Base-by-base conservation (phyloP, 2,888 invertebrate genomes). In the Brachypalpus laphriformis region DNA sequence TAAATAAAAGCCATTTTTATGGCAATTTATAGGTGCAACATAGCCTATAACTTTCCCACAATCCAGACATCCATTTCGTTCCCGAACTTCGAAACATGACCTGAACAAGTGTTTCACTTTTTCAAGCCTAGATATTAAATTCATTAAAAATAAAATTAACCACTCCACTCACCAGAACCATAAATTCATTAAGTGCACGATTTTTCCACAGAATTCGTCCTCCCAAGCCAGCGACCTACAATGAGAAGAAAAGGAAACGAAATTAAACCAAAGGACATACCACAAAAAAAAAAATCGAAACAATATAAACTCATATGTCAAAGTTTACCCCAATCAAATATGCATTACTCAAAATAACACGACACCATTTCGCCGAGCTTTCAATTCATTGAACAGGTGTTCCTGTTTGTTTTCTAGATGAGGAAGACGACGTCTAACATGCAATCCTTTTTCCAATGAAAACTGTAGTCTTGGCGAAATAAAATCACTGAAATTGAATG, bases 121-220 rank as follows among this genome's bases (percentile, higher is more conserved):
- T 18, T 45, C 45, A 45, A 45, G 7, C 2, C 18, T 9, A 18
- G 45, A 45, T 5, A 59, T 42, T 42, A 59, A 25, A 25, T 42
- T 14, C 59, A 25, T 42, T 59, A 31, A 40, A 22, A n/a, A 57
- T 7, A 20, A 56, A 11, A 40, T 40, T 14, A 40, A 40, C 14
- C n/a, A 14, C 74, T 80, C 37, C 37, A 80, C 74, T 80, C 49
- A 80, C 65, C 66, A 45, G 20, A 49, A 66, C 42, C 59, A 65
- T 66, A 74, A 66, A 66, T 74, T 51, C 57, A 61, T 80, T 80
- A 74, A 59, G 22, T 66, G 80, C 66, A 80, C 80, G 80, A 80
- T 42, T 65, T 66, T 74, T 37, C 45, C 51, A 11, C 31, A 47
- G 66, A 51, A 31, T 40, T 42, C 56, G 37, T n/a, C 37, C 37